Percentiles rank a stretch among this genome's conserved stretches.
Conservation (phyloP, 1,140 invertebrate genomes). For the Calosoma granatense region DNA sequence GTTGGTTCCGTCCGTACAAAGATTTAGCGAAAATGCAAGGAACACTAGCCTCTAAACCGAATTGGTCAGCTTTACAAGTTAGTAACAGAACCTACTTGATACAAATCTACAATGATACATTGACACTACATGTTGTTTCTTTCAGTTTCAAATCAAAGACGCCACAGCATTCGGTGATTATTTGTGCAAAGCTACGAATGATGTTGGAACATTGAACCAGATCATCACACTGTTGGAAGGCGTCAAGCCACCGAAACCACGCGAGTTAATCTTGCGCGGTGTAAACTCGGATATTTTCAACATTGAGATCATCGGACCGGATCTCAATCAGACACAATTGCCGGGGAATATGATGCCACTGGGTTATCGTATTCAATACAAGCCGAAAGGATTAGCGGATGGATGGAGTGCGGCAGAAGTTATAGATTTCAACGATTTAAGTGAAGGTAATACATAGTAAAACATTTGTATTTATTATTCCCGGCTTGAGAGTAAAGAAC, state of each 20-base stretch:
- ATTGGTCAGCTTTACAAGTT: background rate
- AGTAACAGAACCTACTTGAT: background rate
- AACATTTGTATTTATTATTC: too few species aligned
- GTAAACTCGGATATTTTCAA: constrained; percentile 34
- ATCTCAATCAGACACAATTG: background rate
- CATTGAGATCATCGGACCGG: constrained; percentile 25
- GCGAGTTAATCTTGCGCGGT: constrained; percentile 27
- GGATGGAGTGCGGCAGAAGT: background rate
- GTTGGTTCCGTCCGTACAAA: constrained; percentile 36
- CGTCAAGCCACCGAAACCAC: constrained; percentile 32
- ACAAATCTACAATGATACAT: background rate
- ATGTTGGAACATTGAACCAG: constrained; percentile 36
- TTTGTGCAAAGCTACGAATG: constrained; percentile 38
- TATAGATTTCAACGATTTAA: background rate
- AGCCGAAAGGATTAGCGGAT: background rate
- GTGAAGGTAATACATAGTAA: background rate
- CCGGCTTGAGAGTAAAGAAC: too few species aligned
- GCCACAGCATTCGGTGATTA: constrained; percentile 38
- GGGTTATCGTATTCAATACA: background rate
- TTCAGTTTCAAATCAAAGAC: constrained; percentile 35
- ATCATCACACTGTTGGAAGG: constrained; percentile 36
- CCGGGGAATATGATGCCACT: background rate
- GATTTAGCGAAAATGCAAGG: constrained; percentile 15
- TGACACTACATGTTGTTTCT: background rate
- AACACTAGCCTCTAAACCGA: background rate